A percentile compares a stretch with the other conserved stretches of the same genome.
These are phyloP conservation scores for Vombatus ursinus DNA, from an alignment of 2,113 vertebrate species.

Conservation along the genomic window DNA sequence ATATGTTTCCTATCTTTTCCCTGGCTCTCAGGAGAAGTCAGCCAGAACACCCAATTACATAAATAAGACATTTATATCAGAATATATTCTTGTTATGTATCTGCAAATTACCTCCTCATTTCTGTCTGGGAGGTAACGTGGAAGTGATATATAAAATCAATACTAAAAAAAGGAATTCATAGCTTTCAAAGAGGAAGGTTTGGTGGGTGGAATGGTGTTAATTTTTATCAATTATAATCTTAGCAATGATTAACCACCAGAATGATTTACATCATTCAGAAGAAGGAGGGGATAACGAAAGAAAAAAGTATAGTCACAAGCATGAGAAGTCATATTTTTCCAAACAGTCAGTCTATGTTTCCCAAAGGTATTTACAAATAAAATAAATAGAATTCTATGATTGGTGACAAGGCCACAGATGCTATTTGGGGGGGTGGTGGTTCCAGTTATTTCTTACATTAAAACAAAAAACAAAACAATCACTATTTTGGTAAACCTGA, in stretches of 20 bases:
- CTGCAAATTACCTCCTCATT: not conserved
- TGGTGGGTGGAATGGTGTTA: slow-evolving; percentile 9
- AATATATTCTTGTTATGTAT: not conserved
- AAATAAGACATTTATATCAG: not conserved
- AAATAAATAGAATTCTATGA: slow-evolving; percentile 1
- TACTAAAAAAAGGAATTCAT: not conserved
- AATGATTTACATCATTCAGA: slow-evolving; percentile 46
- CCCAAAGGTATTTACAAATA: slow-evolving; percentile 15
- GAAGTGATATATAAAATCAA: slow-evolving; percentile 12
- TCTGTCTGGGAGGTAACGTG: not conserved
- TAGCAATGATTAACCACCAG: not conserved
- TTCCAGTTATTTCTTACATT: slow-evolving; percentile 13
- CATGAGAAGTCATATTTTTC: not conserved
- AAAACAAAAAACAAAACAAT: slow-evolving; percentile 19
- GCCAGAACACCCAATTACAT: not conserved
- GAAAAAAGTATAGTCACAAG: not conserved
- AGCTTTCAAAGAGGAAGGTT: not conserved
- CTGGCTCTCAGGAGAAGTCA: not conserved
- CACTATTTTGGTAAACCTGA: slow-evolving; percentile 23
- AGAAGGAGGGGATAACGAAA: slow-evolving; percentile 9
- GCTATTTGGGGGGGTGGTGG: not conserved
- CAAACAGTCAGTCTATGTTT: not conserved
- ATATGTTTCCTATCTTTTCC: not conserved
- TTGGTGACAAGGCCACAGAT: not conserved
- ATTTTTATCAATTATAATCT: not conserved